phyloP scores from a whole-genome alignment of 2,113 vertebrate species.

The Shinisaurus crocodilurus region DNA sequence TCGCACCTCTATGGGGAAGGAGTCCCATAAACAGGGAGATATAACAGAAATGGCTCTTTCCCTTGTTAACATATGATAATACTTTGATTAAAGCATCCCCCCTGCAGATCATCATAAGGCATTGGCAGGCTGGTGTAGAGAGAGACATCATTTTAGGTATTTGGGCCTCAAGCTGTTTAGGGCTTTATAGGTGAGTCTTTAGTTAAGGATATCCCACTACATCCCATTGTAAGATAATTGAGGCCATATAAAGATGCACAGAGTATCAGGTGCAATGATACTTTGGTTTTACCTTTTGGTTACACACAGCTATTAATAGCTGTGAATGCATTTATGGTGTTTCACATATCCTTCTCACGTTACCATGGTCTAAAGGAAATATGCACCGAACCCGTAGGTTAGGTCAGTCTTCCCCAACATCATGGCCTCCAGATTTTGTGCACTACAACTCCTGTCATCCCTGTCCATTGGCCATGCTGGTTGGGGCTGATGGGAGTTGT shows the following conservation, averaged over 20 bases:
- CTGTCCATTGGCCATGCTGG: background rate
- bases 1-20: no score
- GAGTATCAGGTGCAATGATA: no score
- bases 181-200: background rate
- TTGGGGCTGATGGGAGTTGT: background rate
- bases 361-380: background rate
- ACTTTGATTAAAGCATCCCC: no score
- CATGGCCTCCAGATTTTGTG: background rate
- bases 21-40: no score
- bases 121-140: no score
- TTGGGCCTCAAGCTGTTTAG: no score
- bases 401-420: no score
- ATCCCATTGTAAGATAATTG: background rate
- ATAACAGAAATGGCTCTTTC: no score
- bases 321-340: background rate
- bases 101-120: no score
- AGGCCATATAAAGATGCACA: background rate
- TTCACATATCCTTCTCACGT: background rate
- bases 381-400: background rate
- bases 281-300: background rate
- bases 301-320: background rate
- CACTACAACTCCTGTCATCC: background rate
- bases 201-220: background rate
- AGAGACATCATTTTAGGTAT: no score
- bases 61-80: no score